Conservation (phyloP, 1,140 invertebrate genomes). For the Trachymyrmex septentrionalis region DNA sequence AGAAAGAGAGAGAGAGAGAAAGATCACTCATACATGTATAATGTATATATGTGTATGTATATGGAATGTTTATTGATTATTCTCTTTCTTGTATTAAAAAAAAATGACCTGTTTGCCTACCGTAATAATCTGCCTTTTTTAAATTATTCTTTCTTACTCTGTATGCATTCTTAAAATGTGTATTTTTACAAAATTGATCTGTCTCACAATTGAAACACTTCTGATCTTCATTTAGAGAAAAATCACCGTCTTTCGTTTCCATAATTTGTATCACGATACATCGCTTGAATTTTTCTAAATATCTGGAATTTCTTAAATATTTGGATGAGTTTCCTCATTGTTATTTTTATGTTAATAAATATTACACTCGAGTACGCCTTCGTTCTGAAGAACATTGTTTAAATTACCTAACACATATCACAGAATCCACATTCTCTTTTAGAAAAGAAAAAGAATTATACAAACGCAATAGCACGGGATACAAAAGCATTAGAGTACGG, state of each 20-base stretch:
- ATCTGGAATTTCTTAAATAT: constrained; percentile 40
- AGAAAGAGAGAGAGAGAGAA: too few species aligned
- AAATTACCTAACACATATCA: constrained; percentile 85
- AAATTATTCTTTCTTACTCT: neutral
- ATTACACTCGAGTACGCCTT: constrained; percentile 75
- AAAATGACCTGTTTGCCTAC: constrained; percentile 3
- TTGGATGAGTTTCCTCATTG: constrained; percentile 30
- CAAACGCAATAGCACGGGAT: constrained; percentile 44
- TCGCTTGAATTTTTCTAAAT: constrained; percentile 20
- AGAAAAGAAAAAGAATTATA: constrained; percentile 60
- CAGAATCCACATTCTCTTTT: constrained; percentile 83
- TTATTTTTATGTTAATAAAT: constrained; percentile 71
- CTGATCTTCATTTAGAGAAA: constrained; percentile 17
- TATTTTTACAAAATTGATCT: constrained; percentile 20
- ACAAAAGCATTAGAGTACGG: constrained; percentile 19
- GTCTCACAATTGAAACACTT: constrained; percentile 1
- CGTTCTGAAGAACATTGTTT: constrained; percentile 75
- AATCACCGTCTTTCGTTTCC: constrained; percentile 4
- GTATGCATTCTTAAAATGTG: neutral
- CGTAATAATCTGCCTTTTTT: constrained; percentile 14
- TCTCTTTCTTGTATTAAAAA: neutral
- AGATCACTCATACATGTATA: neutral
- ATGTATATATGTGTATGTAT: neutral
- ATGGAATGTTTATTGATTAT: constrained; percentile 4
- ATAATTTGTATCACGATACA: constrained; percentile 20